These are phyloP conservation scores for Arrhamphus sclerolepis DNA, from an alignment of 2,797 vertebrate species.

Conservation along the genomic window DNA sequence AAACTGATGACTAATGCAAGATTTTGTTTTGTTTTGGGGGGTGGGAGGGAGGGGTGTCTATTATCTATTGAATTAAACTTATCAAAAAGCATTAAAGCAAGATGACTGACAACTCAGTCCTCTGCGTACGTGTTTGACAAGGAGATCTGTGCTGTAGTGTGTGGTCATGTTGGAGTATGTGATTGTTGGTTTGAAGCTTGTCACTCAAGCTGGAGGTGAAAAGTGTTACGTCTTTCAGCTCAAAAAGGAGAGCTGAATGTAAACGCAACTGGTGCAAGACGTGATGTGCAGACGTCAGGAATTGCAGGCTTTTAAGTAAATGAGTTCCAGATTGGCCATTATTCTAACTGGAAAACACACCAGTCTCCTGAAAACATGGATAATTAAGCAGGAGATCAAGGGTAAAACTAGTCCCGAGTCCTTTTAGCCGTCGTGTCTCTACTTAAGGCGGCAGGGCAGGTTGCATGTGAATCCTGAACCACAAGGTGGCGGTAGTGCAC, in stretches of 20 bases:
- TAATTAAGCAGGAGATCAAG: too few relatives aligned
- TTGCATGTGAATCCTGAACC: too few relatives aligned
- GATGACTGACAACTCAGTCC: slow-evolving; percentile 37
- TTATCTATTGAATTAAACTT: slow-evolving; percentile 71
- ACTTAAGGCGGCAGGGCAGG: too few relatives aligned
- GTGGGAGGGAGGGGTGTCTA: too few relatives aligned
- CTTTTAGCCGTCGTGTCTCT: too few relatives aligned
- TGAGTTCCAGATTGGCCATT: slow-evolving; percentile 48
- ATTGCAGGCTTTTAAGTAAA: slow-evolving; percentile 62
- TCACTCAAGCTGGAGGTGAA: neutral
- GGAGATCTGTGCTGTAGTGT: neutral
- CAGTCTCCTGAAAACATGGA: slow-evolving; percentile 10
- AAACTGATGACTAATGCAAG: slow-evolving; percentile 64
- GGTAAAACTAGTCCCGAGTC: too few relatives aligned
- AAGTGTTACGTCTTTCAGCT: too few relatives aligned
- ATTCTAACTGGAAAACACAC: slow-evolving; percentile 49
- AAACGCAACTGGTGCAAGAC: too few relatives aligned
- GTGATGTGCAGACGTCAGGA: slow-evolving; percentile 35
- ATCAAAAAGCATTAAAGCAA: slow-evolving; percentile 34
- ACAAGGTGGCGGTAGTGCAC: too few relatives aligned
- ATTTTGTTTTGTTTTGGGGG: slow-evolving; percentile 66
- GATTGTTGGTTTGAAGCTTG: neutral
- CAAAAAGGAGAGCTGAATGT: too few relatives aligned
- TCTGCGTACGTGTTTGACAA: slow-evolving; percentile 5
- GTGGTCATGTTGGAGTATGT: slow-evolving; percentile 7